phyloP scores from a whole-genome alignment of 2,888 invertebrate species.

The Caenorhabditis japonica region DNA sequence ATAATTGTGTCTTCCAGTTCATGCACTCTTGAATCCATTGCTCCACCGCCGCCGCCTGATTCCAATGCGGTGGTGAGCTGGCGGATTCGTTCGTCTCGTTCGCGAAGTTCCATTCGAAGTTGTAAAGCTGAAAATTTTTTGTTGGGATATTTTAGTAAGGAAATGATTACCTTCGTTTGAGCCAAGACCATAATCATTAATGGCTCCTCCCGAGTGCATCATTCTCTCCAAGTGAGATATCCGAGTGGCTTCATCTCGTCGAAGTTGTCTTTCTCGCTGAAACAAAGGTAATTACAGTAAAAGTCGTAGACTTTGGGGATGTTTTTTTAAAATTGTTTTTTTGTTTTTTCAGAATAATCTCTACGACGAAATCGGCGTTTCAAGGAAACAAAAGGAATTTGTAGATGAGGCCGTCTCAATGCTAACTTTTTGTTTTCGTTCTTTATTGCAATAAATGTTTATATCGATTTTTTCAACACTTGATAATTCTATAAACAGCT shows the following conservation, averaged over 20 bases:
- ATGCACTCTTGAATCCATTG: constrained; percentile 48
- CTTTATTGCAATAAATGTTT: no score
- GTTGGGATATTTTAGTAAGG: no score
- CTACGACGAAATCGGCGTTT: no score
- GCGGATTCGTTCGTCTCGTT: constrained; percentile 58
- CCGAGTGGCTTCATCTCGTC: constrained; percentile 62
- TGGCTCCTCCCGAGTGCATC: constrained; percentile 38
- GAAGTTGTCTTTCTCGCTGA: constrained; percentile 61
- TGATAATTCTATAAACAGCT: no score
- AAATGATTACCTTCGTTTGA: constrained; percentile 44
- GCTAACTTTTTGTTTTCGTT: no score
- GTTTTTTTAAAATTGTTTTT: no score
- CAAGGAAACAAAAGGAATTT: no score
- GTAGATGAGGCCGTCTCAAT: no score
- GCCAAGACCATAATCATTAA: constrained; percentile 24
- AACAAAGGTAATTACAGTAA: constrained; percentile 14
- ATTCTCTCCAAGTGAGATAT: constrained; percentile 60
- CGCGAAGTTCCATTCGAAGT: constrained; percentile 55
- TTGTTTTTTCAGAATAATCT: no score
- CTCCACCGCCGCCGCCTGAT: constrained; percentile 9
- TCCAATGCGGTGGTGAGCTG: constrained; percentile 56
- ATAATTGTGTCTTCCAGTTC: constrained; percentile 64
- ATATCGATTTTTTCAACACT: no score
- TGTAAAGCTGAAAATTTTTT: constrained; percentile 54
- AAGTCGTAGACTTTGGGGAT: no score